Conservation (phyloP, 2,888 invertebrate species). For the Limnephilus marmoratus region DNA sequence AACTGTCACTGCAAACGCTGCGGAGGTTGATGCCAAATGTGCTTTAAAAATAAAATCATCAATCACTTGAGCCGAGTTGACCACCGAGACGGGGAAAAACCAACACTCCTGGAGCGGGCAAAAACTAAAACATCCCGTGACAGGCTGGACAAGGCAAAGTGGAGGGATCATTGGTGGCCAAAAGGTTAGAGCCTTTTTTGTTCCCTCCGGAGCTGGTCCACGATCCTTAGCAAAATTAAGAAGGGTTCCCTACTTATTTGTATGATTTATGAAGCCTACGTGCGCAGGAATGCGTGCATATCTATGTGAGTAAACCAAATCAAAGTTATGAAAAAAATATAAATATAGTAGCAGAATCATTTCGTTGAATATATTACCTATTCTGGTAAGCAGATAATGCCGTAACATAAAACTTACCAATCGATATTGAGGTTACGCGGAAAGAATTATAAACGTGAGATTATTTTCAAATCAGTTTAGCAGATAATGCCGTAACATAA, state of each 20-base stretch:
- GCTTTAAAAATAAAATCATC: conserved; percentile 47
- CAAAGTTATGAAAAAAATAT: neutral
- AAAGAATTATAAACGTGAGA: too few species aligned
- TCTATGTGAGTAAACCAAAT: neutral
- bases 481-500: too few species aligned
- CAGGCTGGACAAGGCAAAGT: conserved; percentile 12
- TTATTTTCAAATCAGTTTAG: too few species aligned
- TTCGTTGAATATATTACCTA: too few species aligned
- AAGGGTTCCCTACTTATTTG: neutral
- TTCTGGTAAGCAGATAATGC: too few species aligned
- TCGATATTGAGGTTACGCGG: too few species aligned
- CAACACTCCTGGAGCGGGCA: conserved; percentile 43
- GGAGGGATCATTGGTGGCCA: conserved; percentile 17
- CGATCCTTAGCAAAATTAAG: neutral
- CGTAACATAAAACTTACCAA: too few species aligned
- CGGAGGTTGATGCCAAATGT: conserved; percentile 37
- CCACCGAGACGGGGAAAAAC: conserved; percentile 52
- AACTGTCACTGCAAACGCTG: conserved; percentile 2
- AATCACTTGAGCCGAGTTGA: conserved; percentile 51
- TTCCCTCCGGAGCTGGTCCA: neutral
- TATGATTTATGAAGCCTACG: neutral
- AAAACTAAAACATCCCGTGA: conserved; percentile 49
- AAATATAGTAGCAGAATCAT: neutral
- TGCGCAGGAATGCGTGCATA: neutral
- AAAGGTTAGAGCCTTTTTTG: conserved; percentile 37